These are phyloP conservation scores for Gisinianus flammeolus DNA, from an alignment of 2,888 invertebrate genomes.

Conservation along the genomic window DNA sequence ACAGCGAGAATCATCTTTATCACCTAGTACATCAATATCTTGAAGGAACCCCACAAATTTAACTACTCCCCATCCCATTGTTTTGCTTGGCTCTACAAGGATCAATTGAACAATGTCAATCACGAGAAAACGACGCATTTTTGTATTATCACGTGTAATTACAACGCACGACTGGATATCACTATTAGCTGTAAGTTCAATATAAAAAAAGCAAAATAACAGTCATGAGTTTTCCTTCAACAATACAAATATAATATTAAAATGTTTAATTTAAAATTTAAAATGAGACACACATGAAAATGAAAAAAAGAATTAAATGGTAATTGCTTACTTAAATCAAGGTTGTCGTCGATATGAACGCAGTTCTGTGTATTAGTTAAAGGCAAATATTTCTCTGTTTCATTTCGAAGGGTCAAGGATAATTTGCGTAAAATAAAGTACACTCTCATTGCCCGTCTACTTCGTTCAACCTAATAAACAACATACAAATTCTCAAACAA, in stretches of 20 bases:
- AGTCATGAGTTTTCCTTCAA: not conserved
- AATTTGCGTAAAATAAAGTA: slow-evolving; percentile 87
- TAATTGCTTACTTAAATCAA: slow-evolving; percentile 84
- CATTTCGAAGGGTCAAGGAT: slow-evolving; percentile 78
- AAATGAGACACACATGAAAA: not conserved
- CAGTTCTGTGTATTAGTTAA: slow-evolving; percentile 85
- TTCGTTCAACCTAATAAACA: slow-evolving; percentile 76
- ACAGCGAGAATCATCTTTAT: slow-evolving; percentile 95
- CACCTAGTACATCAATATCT: slow-evolving; percentile 93
- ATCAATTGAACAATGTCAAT: slow-evolving; percentile 95
- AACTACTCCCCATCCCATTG: slow-evolving; percentile 97
- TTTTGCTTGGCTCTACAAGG: slow-evolving; percentile 94
- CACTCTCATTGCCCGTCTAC: slow-evolving; percentile 86
- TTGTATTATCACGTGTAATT: slow-evolving; percentile 84
- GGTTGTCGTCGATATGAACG: slow-evolving; percentile 90
- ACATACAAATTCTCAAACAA: not conserved
- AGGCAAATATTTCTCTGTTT: slow-evolving; percentile 85
- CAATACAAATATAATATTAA: too few species aligned
- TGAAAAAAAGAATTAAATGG: not conserved
- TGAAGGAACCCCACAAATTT: slow-evolving; percentile 91
- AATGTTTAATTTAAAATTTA: not conserved
- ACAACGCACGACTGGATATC: slow-evolving; percentile 97
- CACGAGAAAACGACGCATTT: slow-evolving; percentile 91
- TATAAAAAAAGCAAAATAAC: not conserved
- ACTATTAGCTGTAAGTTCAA: slow-evolving; percentile 89